Base-by-base conservation (phyloP, 2,797 vertebrate species). In the Petrocephalus sullivani region DNA sequence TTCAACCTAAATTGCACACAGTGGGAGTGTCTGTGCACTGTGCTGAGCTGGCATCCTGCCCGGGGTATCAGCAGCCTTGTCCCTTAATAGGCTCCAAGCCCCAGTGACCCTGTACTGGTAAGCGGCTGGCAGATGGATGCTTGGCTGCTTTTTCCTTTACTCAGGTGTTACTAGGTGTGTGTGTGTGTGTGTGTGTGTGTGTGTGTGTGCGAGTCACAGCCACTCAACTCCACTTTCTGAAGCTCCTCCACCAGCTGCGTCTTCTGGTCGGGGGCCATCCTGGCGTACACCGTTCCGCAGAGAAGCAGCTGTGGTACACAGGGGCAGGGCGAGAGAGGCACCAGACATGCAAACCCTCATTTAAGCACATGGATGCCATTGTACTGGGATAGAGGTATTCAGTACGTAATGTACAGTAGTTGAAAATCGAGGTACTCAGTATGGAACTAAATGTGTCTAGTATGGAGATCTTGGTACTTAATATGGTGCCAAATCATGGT, bases 181-280 rank as follows among this genome's bases (percentile, higher is more conserved):
- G 58, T 67, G 75, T n/a, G 14, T 14, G 12, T n/a, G 46, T 14
- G 41, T 82, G 78, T 53, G 33, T 81, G 75, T n/a, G 14, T 14
- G 12, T n/a, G 46, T 14, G 41, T 82, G 78, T 53, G 33, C 12
- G 51, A 49, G 53, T 88, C 12, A 19, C 19, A 81, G 71, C 21
- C 28, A 91, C 91, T 91, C 14, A 60, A 92, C 91, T 92, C 91
- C 57, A 92, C 85, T 81, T 91, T 89, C 87, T 91, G 89, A 41
- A 92, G 61, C 21, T 88, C 88, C 28, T 92, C 91, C 60, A 91
- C 88, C 16, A 92, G 86, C 89, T 92, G 90, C 0, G 91, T 90
- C 86, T 92, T 92, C 89, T 92, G 91, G 37, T 91, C 90, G 0
- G 91, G 91, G 19, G 90, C 90, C 91, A 92, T 92, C 12, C 91